phyloP scores from a whole-genome alignment of 2,888 invertebrate species.

The Pyrochroa serraticornis region DNA sequence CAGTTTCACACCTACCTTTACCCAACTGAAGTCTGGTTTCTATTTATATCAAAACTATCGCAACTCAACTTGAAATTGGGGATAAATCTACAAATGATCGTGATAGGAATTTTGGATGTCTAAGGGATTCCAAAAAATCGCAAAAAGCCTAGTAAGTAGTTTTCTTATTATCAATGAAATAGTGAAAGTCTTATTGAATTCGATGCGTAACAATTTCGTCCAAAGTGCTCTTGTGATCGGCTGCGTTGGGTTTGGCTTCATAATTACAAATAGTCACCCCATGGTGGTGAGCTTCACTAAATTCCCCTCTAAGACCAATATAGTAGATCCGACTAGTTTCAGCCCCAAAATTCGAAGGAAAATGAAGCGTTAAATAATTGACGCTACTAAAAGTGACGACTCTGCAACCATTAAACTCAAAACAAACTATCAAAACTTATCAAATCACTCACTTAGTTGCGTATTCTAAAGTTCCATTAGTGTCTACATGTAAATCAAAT shows the following conservation, averaged over 20 bases:
- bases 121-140: too few species aligned
- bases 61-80: too few species aligned
- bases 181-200: slow-evolving; percentile 60
- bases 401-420: slow-evolving; percentile 62
- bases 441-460: slow-evolving; percentile 73
- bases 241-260: slow-evolving; percentile 82
- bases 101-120: too few species aligned
- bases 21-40: too few species aligned
- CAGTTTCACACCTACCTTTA: too few species aligned
- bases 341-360: slow-evolving; percentile 86
- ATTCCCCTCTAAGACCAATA: slow-evolving; percentile 95
- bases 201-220: slow-evolving; percentile 66
- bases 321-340: slow-evolving; percentile 89
- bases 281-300: slow-evolving; percentile 80
- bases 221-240: slow-evolving; percentile 80
- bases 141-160: too few species aligned
- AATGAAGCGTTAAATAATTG: slow-evolving; percentile 87
- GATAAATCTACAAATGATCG: too few species aligned
- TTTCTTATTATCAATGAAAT: too few species aligned
- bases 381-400: slow-evolving; percentile 91
- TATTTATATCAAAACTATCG: slow-evolving; percentile 10
- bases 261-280: slow-evolving; percentile 93
- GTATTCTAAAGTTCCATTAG: slow-evolving; percentile 83
- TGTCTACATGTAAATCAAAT: slow-evolving; percentile 84
- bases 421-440: slow-evolving; percentile 12